Percentiles rank a stretch among this genome's conserved stretches.
Conservation (phyloP, 2,113 vertebrate species). For the Ranitomeya imitator region DNA sequence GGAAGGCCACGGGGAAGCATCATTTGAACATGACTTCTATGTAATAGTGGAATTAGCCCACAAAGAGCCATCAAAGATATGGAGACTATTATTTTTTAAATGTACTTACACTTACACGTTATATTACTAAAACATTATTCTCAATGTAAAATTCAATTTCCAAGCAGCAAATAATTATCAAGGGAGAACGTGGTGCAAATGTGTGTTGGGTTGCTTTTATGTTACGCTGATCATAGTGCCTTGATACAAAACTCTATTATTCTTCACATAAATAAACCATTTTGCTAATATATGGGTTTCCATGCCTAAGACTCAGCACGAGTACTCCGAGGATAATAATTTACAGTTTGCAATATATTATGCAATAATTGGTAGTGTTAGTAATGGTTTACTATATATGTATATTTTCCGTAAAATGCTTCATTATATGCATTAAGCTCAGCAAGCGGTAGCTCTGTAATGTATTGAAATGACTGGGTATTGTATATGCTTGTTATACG, state of each 20-base stretch:
- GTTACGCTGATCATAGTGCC: background rate
- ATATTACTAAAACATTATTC: background rate
- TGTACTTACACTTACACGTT: background rate
- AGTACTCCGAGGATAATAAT: background rate
- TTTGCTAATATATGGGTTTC: slow-evolving; percentile 14
- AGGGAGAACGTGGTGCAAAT: background rate
- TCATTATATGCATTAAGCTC: slow-evolving; percentile 14
- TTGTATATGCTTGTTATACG: slow-evolving; percentile 15
- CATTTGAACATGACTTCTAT: background rate
- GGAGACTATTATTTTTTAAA: slow-evolving; percentile 4
- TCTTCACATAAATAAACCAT: slow-evolving; percentile 19
- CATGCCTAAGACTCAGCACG: background rate
- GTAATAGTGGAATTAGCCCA: background rate
- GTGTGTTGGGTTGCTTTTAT: background rate
- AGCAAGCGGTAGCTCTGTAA: slow-evolving; percentile 13
- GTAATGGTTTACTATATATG: slow-evolving; percentile 32
- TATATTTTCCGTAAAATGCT: slow-evolving; percentile 36
- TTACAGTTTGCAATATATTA: background rate
- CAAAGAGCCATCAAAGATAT: background rate
- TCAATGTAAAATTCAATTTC: background rate
- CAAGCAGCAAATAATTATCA: background rate
- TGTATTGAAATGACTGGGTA: slow-evolving; percentile 29
- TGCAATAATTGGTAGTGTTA: slow-evolving; percentile 28
- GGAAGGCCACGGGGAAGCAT: background rate
- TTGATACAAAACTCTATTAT: background rate